Evolutionary conservation across 2,888 invertebrate genomes (phyloP), one percentile per base, ranked within the genome.

Genomic region (Bhutanitis thaidina): DNA sequence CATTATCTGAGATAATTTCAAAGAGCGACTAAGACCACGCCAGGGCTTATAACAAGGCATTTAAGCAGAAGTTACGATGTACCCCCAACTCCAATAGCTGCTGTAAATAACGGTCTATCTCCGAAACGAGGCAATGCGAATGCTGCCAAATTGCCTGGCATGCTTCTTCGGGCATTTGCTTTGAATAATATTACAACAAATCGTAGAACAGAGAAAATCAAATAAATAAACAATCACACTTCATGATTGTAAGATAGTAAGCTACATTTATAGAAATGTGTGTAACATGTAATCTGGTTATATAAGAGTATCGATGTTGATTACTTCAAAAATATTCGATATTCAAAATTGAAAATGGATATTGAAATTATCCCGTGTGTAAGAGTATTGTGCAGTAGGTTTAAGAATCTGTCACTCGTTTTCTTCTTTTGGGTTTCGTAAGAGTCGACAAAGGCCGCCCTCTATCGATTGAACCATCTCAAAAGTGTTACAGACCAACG

Each of bases 131-230:
- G 51, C 39, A 35, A 16, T 40, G 36, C 30, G 50, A 35, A 36
- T 40, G 40, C 36, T 51, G 51, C 51, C 45, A 51, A 51, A 51
- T 51, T 51, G 44, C 51, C 40, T 51, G 40, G 40, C 44, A 40
- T 36, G 45, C 40, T 35, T 40, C 40, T 51, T 35, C 45, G 29
- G 5, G 27, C 35, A 13, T 40, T 15, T 13, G 27, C 45, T 51
- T 51, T 51, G 51, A 51, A 51, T 51, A 51, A 35, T 51, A 45
- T 40, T 51, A 45, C 30, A 45, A 45, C 40, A 43, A 50, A 50
- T 44, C 30, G 37, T 36, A 49, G n/a, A 39, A 38, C 39, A 25
- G 25, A 29, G 32, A 13, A 39, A 35, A 16, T 15, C 27, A 39
- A 50, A 39, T 12, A 40, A 9, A 20, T 8, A 37, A 20, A 37